Evolutionary conservation across 2,797 vertebrate species (phyloP).

Genomic region (Bradypus variegatus): DNA sequence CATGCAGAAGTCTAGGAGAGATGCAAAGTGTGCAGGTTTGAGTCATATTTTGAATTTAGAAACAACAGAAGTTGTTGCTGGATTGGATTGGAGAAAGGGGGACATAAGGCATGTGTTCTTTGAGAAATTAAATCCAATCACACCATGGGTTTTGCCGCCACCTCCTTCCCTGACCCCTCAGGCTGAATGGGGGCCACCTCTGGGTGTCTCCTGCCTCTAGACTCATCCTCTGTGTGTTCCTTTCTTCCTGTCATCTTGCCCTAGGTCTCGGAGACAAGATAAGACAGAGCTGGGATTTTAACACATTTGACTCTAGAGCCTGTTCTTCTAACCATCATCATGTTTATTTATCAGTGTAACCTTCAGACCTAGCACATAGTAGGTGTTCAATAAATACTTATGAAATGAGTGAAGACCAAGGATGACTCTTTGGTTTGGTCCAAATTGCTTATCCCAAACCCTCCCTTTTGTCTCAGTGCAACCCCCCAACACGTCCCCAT

Average conservation of each 20-base stretch:
- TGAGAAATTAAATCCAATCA: background rate
- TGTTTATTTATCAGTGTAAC: fast-evolving
- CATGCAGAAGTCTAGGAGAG: background rate
- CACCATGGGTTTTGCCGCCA: background rate
- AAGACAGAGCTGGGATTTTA: background rate
- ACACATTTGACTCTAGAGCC: too few relatives aligned
- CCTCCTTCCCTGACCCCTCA: background rate
- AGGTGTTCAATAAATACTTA: background rate
- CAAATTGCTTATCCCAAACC: fast-evolving
- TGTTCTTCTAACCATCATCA: background rate
- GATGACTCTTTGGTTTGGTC: background rate
- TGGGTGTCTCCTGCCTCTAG: fast-evolving
- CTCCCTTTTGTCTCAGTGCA: background rate
- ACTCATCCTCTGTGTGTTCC: fast-evolving
- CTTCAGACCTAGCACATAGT: background rate
- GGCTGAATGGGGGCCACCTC: background rate
- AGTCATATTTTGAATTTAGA: background rate
- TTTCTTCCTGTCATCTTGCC: background rate
- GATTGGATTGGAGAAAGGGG: background rate
- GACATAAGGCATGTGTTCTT: background rate
- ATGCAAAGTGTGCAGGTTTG: background rate
- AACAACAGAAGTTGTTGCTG: background rate
- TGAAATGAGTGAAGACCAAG: background rate
- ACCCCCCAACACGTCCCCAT: background rate
- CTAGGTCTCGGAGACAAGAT: background rate